phyloP scores from a whole-genome alignment of 2,797 vertebrate species.

The Brachymystax lenok region DNA sequence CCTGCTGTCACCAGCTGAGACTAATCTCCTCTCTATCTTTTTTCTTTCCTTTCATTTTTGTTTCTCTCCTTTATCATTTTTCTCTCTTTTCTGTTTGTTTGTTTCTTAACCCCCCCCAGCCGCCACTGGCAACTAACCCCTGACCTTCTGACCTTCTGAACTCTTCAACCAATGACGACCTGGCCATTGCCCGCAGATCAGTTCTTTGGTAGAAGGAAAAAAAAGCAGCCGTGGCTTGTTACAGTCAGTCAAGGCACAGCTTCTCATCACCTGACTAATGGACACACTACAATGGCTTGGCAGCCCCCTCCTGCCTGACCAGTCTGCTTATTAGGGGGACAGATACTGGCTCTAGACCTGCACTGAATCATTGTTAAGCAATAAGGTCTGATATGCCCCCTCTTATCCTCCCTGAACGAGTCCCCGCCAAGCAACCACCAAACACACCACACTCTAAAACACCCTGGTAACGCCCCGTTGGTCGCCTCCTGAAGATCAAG shows the following conservation, averaged over 20 bases:
- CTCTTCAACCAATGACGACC: constrained; percentile 90
- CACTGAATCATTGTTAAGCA: constrained; percentile 93
- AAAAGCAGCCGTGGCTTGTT: constrained; percentile 64
- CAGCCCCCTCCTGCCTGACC: background rate
- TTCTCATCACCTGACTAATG: constrained; percentile 82
- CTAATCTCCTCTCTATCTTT: constrained; percentile 92
- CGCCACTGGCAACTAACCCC: constrained; percentile 95
- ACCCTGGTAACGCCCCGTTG: background rate
- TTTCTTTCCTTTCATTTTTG: constrained; percentile 82
- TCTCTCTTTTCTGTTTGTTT: constrained; percentile 44
- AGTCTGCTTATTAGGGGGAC: constrained; percentile 68
- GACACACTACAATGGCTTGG: constrained; percentile 42
- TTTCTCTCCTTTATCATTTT: constrained; percentile 77
- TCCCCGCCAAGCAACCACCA: background rate
- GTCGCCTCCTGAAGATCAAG: background rate
- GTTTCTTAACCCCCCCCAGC: constrained; percentile 81
- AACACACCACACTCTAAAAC: constrained; percentile 11
- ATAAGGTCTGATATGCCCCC: constrained; percentile 81
- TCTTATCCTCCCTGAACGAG: background rate
- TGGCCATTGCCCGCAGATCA: constrained; percentile 90
- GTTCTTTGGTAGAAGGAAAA: constrained; percentile 83
- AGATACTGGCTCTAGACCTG: constrained; percentile 60
- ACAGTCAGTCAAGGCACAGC: constrained; percentile 86
- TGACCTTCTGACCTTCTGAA: constrained; percentile 94
- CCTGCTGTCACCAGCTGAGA: constrained; percentile 91